Base-by-base conservation (phyloP, 2,113 vertebrate genomes). In the Dipodomys stephensi region DNA sequence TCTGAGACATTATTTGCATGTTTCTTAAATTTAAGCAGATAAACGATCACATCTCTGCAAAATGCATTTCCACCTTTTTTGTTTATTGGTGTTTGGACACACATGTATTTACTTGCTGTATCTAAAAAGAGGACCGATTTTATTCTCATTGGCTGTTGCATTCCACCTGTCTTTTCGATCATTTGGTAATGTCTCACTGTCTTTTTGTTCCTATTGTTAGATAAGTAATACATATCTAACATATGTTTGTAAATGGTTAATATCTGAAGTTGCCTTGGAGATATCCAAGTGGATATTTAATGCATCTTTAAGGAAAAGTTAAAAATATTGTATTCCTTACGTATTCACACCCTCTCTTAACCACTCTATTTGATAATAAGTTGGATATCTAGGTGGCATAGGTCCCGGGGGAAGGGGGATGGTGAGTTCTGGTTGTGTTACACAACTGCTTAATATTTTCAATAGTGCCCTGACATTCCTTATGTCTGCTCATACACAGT, bases 361-460 rank as follows among this genome's bases (percentile, higher is more conserved):
- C 19, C 3, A 28, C 30, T 80, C 7, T 78, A 20, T n/a, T 44
- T 87, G 32, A 57, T 68, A 80, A 80, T 44, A 65, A 81, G 7
- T 71, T 82, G 35, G 32, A 2, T 23, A 35, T 64, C 19, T 77
- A 39, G 88, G 68, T 44, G 22, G 71, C 78, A 44, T 71, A 39
- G 39, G 39, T 4, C 39, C 39, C 39, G 39, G 39, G 39, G 39
- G 39, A 39, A 39, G 53, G 77, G 39, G 49, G 68, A n/a, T 7
- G 82, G 88, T 77, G 10, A 84, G 62, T 74, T 94, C 25, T 88
- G 44, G 90, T 71, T 60, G 15, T 95, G 44, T 84, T 77, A 76
- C 53, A 20, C 88, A n/a, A 73, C 15, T 88, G 25, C 28, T 76
- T 78, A 30, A 30, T 87, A 39, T 82, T 90, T 78, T 71, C 13